phyloP scores from a whole-genome alignment of 1,140 invertebrate genomes.

The Hetaerina americana region DNA sequence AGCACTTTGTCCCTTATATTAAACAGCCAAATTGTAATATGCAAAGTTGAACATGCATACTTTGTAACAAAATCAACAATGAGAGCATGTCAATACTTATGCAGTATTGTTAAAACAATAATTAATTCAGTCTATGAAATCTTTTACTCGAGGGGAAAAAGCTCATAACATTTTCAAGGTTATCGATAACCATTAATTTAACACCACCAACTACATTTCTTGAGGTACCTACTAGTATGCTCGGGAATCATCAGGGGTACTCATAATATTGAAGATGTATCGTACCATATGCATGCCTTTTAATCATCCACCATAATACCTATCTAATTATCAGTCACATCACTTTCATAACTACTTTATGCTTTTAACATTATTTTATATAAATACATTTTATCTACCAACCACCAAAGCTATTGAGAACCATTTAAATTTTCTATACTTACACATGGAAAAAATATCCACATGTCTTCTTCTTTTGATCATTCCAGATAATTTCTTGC shows the following conservation, averaged over 20 bases:
- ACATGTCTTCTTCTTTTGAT: neutral
- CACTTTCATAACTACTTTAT: neutral
- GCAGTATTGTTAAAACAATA: neutral
- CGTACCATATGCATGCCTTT: neutral
- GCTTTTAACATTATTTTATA: neutral
- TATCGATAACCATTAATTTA: neutral
- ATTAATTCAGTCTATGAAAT: neutral
- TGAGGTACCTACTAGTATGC: neutral
- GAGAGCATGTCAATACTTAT: neutral
- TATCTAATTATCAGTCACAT: neutral
- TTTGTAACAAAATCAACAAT: neutral
- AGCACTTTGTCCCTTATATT: neutral
- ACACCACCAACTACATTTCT: neutral
- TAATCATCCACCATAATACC: neutral
- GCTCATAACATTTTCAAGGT: neutral
- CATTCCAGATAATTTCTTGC: neutral
- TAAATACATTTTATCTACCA: slow-evolving; percentile 1
- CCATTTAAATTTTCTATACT: neutral
- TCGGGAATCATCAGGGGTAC: neutral
- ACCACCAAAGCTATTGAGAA: neutral
- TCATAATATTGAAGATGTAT: neutral
- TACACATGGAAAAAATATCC: neutral
- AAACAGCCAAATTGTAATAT: neutral
- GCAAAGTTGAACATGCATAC: neutral
- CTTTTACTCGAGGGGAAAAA: neutral